phyloP scores from a whole-genome alignment of 2,888 invertebrate species.

The Tinea trinotella region DNA sequence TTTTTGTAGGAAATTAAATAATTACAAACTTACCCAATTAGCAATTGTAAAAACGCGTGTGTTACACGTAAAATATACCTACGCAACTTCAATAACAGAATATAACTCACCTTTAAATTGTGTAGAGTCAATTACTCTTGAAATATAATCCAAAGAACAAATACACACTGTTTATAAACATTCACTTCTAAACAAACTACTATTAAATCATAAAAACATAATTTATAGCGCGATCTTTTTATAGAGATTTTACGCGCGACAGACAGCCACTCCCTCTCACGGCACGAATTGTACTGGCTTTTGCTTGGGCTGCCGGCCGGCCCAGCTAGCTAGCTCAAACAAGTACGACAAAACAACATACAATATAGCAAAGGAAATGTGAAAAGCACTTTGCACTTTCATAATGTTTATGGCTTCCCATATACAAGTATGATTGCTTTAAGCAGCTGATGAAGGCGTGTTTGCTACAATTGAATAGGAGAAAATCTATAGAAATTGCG shows the following conservation, averaged over 20 bases:
- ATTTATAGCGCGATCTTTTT: not conserved
- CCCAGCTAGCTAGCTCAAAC: too few species aligned
- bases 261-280: not conserved
- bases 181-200: not conserved
- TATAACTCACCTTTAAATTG: not conserved
- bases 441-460: constrained; percentile 19
- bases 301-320: not conserved
- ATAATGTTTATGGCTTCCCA: constrained; percentile 8
- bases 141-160: not conserved
- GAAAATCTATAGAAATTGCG: constrained; percentile 15
- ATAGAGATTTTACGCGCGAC: not conserved
- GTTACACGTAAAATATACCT: not conserved
- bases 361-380: constrained; percentile 4
- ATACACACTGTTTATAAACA: not conserved
- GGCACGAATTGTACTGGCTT: not conserved
- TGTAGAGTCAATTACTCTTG: not conserved
- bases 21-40: constrained; percentile 18
- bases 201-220: not conserved
- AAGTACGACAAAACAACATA: not conserved
- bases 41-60: constrained; percentile 6
- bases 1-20: constrained; percentile 16
- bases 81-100: not conserved
- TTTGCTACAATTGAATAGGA: not conserved
- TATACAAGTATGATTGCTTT: not conserved
- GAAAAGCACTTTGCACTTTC: constrained; percentile 13